These are phyloP conservation scores for Ganaspis sp. DNA, from an alignment of 1,140 invertebrate genomes.

Conservation along the genomic window DNA sequence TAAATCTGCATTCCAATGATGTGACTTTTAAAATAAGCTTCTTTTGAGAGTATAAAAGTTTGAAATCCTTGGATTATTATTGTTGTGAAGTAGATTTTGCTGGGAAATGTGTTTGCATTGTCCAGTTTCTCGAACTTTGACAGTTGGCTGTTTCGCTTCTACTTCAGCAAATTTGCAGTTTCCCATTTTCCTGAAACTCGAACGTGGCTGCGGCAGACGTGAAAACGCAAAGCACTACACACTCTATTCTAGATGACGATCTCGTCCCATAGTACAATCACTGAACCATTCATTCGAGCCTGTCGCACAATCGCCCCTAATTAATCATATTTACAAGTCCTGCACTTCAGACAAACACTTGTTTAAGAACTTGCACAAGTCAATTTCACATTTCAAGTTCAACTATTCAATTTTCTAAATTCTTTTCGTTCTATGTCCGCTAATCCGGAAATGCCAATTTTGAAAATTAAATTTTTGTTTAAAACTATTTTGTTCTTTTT, in stretches of 20 bases:
- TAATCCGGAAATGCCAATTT: no score
- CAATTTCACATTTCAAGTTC: background rate
- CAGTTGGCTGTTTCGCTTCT: conserved; percentile 23
- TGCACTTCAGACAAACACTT: background rate
- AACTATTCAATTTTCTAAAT: no score
- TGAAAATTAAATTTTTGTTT: no score
- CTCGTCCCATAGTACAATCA: conserved; percentile 9
- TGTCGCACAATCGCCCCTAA: conserved; percentile 2
- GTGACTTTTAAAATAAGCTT: no score
- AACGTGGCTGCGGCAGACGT: conserved; percentile 2
- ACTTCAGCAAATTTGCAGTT: conserved; percentile 11
- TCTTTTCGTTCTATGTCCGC: no score
- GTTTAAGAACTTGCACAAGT: background rate
- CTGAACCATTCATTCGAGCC: conserved; percentile 20
- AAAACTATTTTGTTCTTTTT: no score
- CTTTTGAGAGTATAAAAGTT: background rate
- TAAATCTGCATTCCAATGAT: no score
- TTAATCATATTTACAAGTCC: conserved; percentile 23
- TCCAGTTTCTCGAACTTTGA: conserved; percentile 14
- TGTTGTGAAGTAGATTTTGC: background rate
- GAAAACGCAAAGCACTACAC: conserved; percentile 11
- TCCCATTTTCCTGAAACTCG: conserved; percentile 10
- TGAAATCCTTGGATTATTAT: background rate
- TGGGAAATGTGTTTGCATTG: conserved; percentile 2
- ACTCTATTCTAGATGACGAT: conserved; percentile 3